Conservation (phyloP, 2,113 vertebrate species). For the Brachirus orientalis region DNA sequence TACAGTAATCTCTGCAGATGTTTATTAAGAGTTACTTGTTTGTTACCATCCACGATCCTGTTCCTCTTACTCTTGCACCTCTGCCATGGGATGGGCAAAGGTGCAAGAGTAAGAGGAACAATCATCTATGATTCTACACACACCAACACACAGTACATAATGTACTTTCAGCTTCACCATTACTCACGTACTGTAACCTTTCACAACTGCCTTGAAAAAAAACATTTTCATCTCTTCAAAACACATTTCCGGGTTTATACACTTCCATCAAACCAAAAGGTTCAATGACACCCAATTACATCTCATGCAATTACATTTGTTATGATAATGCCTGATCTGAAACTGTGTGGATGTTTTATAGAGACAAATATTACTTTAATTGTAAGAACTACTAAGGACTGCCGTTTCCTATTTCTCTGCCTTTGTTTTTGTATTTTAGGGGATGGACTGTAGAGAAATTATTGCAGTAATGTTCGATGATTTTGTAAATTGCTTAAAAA, state of each 20-base stretch:
- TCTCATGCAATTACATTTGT: constrained; percentile 28
- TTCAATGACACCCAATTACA: constrained; percentile 8
- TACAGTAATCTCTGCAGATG: no score
- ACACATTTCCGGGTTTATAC: constrained; percentile 7
- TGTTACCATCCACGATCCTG: no score
- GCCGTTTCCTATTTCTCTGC: no score
- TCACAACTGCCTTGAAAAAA: not conserved
- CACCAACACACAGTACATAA: constrained; percentile 6
- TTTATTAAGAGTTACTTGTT: no score
- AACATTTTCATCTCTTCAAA: constrained; percentile 4
- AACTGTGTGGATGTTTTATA: constrained; percentile 33
- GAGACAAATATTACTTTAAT: constrained; percentile 39
- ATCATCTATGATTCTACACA: not conserved
- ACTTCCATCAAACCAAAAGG: not conserved
- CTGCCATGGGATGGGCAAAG: no score
- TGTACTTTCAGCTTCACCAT: not conserved
- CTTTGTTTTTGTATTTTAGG: not conserved
- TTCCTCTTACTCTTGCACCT: not conserved
- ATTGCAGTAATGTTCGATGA: not conserved
- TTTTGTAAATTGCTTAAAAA: not conserved
- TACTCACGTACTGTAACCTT: not conserved
- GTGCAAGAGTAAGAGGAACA: no score
- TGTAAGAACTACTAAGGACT: constrained; percentile 45
- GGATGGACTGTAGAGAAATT: not conserved
- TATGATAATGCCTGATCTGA: constrained; percentile 24